These are phyloP conservation scores for Tanypteryx hageni DNA, from an alignment of 2,888 invertebrate genomes.

Conservation along the genomic window DNA sequence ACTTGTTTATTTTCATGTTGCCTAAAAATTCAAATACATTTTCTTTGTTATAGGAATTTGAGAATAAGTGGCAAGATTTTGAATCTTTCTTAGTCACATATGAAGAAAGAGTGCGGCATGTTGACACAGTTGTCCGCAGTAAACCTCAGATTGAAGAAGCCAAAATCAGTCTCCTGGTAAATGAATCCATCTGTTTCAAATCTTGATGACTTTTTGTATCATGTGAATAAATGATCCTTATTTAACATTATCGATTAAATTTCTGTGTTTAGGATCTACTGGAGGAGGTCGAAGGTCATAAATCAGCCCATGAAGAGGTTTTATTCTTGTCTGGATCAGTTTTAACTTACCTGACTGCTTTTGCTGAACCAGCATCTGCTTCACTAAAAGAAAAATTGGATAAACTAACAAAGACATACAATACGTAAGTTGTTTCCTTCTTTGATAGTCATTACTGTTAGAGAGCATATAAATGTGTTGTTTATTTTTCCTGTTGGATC, in stretches of 20 bases:
- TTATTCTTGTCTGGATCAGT: constrained; percentile 84
- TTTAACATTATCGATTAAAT: background rate
- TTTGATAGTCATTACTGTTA: background rate
- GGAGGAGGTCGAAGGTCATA: constrained; percentile 83
- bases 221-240: background rate
- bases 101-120: constrained; percentile 86
- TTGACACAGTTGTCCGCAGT: constrained; percentile 86
- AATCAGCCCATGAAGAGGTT: constrained; percentile 83
- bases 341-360: constrained; percentile 82
- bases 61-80: constrained; percentile 83
- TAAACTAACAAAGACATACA: constrained; percentile 83
- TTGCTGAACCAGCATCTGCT: constrained; percentile 82
- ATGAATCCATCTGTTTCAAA: constrained; percentile 69
- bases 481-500: background rate
- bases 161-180: constrained; percentile 84
- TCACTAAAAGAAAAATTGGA: constrained; percentile 84
- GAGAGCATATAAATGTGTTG: background rate
- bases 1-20: background rate
- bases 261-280: constrained; percentile 82
- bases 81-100: constrained; percentile 84
- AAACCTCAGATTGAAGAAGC: constrained; percentile 85
- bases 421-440: constrained; percentile 77
- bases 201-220: background rate
- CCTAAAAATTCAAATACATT: background rate
- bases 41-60: constrained; percentile 77